Conservation (phyloP, 2,888 invertebrate species). For the Dysmachus trigonus region DNA sequence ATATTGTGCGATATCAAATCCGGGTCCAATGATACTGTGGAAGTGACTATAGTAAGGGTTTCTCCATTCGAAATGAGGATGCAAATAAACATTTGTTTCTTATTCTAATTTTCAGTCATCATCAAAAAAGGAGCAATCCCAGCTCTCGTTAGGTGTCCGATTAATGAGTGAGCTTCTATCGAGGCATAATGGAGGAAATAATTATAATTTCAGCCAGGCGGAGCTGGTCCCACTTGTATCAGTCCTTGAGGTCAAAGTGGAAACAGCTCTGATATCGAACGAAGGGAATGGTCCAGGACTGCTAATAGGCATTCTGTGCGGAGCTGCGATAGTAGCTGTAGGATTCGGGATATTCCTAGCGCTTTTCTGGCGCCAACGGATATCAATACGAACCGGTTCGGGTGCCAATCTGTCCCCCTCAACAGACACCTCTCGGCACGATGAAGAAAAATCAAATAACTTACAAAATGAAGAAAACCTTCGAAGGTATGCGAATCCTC, state of each 20-base stretch:
- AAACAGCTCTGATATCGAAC: slow-evolving; percentile 70
- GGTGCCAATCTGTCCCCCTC: slow-evolving; percentile 68
- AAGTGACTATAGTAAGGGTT: slow-evolving; percentile 81
- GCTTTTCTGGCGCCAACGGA: slow-evolving; percentile 69
- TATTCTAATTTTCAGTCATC: slow-evolving; percentile 65
- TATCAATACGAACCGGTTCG: slow-evolving; percentile 66
- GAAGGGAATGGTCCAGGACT: slow-evolving; percentile 61
- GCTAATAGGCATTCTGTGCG: slow-evolving; percentile 64
- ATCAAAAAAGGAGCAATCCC: slow-evolving; percentile 63
- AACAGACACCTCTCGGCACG: slow-evolving; percentile 72
- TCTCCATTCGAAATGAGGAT: not conserved
- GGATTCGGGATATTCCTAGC: slow-evolving; percentile 66
- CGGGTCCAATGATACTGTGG: slow-evolving; percentile 82
- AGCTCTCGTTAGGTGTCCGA: slow-evolving; percentile 68
- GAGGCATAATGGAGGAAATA: slow-evolving; percentile 61
- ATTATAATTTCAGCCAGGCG: slow-evolving; percentile 66
- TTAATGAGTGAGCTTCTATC: slow-evolving; percentile 73
- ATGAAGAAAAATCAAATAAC: slow-evolving; percentile 91
- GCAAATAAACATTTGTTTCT: not conserved
- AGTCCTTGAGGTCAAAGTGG: slow-evolving; percentile 78
- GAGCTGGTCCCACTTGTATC: slow-evolving; percentile 73
- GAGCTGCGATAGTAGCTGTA: slow-evolving; percentile 62
- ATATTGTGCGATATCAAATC: slow-evolving; percentile 85
- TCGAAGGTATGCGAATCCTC: slow-evolving; percentile 81
- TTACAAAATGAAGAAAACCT: slow-evolving; percentile 91